Conservation (phyloP, 2,797 vertebrate genomes). For the Sphenodon punctatus region DNA sequence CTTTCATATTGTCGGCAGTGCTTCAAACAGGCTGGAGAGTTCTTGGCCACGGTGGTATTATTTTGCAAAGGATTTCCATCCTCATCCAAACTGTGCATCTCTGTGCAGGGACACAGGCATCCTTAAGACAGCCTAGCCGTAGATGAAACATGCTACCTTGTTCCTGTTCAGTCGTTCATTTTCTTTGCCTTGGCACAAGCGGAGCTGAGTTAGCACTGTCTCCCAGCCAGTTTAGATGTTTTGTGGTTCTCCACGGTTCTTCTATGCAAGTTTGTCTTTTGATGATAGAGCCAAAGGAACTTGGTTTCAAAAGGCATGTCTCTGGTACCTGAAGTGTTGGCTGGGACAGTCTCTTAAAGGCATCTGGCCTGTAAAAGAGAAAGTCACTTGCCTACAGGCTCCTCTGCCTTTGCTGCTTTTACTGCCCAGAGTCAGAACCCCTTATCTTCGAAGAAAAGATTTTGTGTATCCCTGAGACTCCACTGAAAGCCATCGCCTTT, state of each 20-base stretch:
- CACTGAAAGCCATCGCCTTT: rapidly evolving
- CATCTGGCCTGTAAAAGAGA: rapidly evolving
- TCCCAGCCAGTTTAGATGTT: too few species aligned
- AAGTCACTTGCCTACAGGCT: neutral
- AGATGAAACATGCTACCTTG: neutral
- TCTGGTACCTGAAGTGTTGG: neutral
- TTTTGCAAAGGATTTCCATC: neutral
- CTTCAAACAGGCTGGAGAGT: neutral
- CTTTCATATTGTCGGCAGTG: neutral
- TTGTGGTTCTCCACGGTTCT: too few species aligned
- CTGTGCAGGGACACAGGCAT: neutral
- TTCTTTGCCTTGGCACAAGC: too few species aligned
- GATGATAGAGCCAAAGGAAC: neutral
- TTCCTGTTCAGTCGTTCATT: neutral
- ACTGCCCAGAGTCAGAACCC: neutral
- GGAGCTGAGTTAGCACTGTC: too few species aligned
- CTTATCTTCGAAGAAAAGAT: neutral
- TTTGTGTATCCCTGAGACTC: neutral
- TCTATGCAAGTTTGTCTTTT: too few species aligned
- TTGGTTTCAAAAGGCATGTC: neutral
- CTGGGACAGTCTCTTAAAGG: rapidly evolving
- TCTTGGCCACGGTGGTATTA: neutral
- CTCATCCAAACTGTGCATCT: neutral
- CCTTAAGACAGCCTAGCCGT: neutral
- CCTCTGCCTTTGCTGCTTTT: neutral